phyloP scores from a whole-genome alignment of 2,113 vertebrate species.

The Ceyx margarethae region DNA sequence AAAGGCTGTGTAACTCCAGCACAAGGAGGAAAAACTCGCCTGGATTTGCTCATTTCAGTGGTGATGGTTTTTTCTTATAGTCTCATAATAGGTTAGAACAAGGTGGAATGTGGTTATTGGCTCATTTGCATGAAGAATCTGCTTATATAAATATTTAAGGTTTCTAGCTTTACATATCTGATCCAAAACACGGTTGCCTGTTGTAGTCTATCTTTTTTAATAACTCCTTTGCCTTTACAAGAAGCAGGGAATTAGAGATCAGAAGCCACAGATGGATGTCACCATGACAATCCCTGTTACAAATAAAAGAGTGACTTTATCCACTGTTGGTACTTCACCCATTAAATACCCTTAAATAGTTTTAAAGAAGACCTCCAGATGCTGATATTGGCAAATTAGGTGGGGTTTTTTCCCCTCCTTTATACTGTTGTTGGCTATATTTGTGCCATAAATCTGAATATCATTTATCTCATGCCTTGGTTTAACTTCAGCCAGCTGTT shows the following conservation, averaged over 20 bases:
- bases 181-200: background rate
- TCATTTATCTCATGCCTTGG: background rate
- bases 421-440: background rate
- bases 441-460: background rate
- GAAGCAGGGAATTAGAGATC: background rate
- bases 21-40: background rate
- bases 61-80: background rate
- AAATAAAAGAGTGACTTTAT: background rate
- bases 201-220: background rate
- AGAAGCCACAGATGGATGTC: background rate
- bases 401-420: background rate
- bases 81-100: background rate
- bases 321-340: background rate
- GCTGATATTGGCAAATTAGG: background rate
- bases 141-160: background rate
- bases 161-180: background rate
- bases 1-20: background rate
- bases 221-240: background rate
- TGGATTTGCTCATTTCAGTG: background rate
- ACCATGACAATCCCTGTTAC: background rate
- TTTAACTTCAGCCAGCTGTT: constrained; percentile 32
- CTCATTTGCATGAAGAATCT: background rate
- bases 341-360: background rate
- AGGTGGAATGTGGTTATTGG: background rate
- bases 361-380: background rate